Base-by-base conservation (phyloP, 2,797 vertebrate genomes). In the Cyprinella venusta region DNA sequence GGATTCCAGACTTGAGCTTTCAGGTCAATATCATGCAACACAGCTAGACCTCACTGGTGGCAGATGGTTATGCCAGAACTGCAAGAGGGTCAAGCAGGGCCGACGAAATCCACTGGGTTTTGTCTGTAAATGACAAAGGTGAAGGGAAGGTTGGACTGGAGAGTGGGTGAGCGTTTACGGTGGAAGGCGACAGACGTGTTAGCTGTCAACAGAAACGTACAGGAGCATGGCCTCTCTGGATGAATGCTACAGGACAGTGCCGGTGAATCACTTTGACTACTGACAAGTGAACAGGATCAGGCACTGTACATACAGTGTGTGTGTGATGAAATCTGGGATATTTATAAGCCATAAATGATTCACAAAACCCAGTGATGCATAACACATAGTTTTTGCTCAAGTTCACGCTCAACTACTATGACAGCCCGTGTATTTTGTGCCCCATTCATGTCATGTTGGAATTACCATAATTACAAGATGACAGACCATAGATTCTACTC, bases 61-160 rank as follows among this genome's bases (percentile, higher is more conserved):
- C 76, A 65, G 68, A 74, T 67, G 75, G 68, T 33, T 79, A 67
- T 71, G 64, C 38, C 74, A 8, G 79, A 67, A 78, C 68, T 78
- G 59, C 19, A 18, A 3, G 24, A 54, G 84, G 79, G 74, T 85
- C 79, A 78, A 69, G 45, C 59, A 69, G 65, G 72, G 42, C 50
- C 45, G 42, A 36, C 65, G 19, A 81, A 72, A 76, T 76, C 56
- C 21, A 71, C 30, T 42, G 65, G 67, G 80, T 67, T 59, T 78
- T 67, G 84, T 81, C 59, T 74, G 36, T 45, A 85, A 78, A 71
- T 82, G 67, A 74, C 75, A 82, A 69, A 74, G 84, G 75, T 79
- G 56, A 82, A n/a, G 21, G 36, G 24, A 85, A 70, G 79, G 79
- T 72, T 77, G 63, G 75, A 64, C 48, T 54, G 26, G 74, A 65